phyloP scores from a whole-genome alignment of 1,140 invertebrate species.

The Zelostemma sp. region DNA sequence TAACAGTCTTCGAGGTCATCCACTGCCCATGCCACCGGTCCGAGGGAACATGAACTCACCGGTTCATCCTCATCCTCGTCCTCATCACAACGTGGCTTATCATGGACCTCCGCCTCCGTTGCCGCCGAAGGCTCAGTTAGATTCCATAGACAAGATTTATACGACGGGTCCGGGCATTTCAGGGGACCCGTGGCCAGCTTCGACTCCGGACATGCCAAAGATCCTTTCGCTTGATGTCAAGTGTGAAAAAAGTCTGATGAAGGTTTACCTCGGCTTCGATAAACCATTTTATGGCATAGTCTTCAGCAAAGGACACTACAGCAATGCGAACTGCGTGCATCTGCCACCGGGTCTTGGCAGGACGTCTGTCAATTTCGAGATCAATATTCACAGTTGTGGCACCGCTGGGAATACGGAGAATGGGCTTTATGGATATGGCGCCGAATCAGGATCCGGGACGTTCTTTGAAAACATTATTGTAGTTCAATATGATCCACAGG shows the following conservation, averaged over 20 bases:
- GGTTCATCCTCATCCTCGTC: slow-evolving; percentile 56
- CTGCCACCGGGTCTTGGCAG: slow-evolving; percentile 88
- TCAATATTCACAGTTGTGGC: slow-evolving; percentile 90
- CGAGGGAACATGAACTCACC: slow-evolving; percentile 66
- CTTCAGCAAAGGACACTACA: slow-evolving; percentile 93
- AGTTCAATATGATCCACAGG: slow-evolving; percentile 94
- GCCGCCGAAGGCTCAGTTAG: slow-evolving; percentile 66
- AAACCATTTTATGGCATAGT: slow-evolving; percentile 96
- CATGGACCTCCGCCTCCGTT: slow-evolving; percentile 78
- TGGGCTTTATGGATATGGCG: slow-evolving; percentile 84
- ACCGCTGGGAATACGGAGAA: slow-evolving; percentile 92
- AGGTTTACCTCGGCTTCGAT: slow-evolving; percentile 92
- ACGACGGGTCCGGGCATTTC: slow-evolving; percentile 53
- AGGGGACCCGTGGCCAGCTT: slow-evolving; percentile 83
- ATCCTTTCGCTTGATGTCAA: slow-evolving; percentile 92
- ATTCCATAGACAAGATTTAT: slow-evolving; percentile 74
- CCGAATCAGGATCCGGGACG: slow-evolving; percentile 88
- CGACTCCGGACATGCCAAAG: slow-evolving; percentile 89
- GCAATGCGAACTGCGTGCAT: slow-evolving; percentile 92
- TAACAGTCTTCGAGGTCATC: slow-evolving; percentile 71
- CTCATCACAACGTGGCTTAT: slow-evolving; percentile 73
- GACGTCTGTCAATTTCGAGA: slow-evolving; percentile 89
- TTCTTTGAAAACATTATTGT: slow-evolving; percentile 97
- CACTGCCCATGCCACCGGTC: slow-evolving; percentile 69
- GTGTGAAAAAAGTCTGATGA: slow-evolving; percentile 95